Evolutionary conservation across 1,140 invertebrate species (phyloP).

Genomic region (Pentalonia nigronervosa): DNA sequence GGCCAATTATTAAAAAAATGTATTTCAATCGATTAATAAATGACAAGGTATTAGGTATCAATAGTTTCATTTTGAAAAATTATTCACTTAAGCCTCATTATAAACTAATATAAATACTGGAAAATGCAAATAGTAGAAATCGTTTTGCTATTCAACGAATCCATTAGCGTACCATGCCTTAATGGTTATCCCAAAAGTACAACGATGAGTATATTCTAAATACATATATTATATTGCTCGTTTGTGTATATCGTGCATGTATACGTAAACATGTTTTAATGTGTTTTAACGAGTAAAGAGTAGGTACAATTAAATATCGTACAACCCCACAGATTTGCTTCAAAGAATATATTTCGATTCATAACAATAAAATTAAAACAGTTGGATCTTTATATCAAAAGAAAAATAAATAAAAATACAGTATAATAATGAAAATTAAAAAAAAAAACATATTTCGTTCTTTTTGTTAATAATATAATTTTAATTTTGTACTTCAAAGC

Average conservation of each 20-base stretch:
- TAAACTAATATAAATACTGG: background rate
- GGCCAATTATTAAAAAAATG: background rate
- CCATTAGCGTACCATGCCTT: slow-evolving; percentile 23
- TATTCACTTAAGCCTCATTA: background rate
- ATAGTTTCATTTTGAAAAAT: background rate
- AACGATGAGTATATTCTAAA: background rate
- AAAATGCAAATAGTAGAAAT: slow-evolving; percentile 24
- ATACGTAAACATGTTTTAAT: background rate
- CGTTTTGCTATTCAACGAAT: slow-evolving; percentile 30
- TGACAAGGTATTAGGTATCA: background rate
- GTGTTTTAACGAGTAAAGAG: background rate
- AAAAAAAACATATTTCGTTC: background rate
- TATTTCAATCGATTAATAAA: background rate
- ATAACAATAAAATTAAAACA: background rate
- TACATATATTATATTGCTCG: background rate
- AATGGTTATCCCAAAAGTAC: slow-evolving; percentile 21
- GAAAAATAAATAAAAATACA: background rate
- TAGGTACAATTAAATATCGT: background rate
- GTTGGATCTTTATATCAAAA: background rate
- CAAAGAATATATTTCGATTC: background rate
- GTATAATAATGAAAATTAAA: background rate
- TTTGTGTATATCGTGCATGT: background rate
- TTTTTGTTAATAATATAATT: background rate
- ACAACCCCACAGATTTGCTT: background rate
- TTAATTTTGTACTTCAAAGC: slow-evolving; percentile 16